These are phyloP conservation scores for honey bee (Apis mellifera) DNA, from an alignment of 1,140 invertebrate genomes.

Conservation along the genomic window DNA sequence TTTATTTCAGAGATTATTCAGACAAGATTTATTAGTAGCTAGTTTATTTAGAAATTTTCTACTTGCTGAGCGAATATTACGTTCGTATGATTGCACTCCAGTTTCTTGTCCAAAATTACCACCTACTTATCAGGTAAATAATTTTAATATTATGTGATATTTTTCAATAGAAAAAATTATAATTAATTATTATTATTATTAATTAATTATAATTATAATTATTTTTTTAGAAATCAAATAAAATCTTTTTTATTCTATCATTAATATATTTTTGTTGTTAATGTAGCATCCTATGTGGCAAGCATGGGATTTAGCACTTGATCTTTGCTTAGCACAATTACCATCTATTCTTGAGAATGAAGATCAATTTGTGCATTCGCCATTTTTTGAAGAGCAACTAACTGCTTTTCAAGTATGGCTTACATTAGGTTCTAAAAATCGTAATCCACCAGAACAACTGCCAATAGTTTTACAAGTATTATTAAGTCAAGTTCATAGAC, in stretches of 20 bases:
- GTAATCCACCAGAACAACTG: conserved; percentile 95
- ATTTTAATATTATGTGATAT: conserved; percentile 26
- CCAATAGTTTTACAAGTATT: conserved; percentile 99
- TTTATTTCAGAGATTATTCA: conserved; percentile 97
- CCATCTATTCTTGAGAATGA: conserved; percentile 87
- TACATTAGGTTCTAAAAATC: conserved; percentile 88
- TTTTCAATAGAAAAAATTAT: neutral
- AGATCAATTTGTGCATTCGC: conserved; percentile 88
- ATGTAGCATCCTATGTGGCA: conserved; percentile 93
- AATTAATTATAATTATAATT: no score
- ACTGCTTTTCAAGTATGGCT: conserved; percentile 99
- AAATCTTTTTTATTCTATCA: neutral
- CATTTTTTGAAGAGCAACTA: conserved; percentile 99
- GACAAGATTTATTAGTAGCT: conserved; percentile 98
- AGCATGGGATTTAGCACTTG: conserved; percentile 98
- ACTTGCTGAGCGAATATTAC: conserved; percentile 97
- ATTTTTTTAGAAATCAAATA: neutral
- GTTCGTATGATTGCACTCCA: conserved; percentile 97
- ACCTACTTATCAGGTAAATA: conserved; percentile 89
- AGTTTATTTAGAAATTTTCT: conserved; percentile 99
- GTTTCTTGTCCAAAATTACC: conserved; percentile 95
- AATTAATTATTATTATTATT: no score
- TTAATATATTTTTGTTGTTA: conserved; percentile 38
- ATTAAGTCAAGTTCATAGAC: conserved; percentile 97
- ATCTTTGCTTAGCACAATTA: conserved; percentile 95